Conservation (phyloP, 2,113 vertebrate species). For the Thymallus thymallus region DNA sequence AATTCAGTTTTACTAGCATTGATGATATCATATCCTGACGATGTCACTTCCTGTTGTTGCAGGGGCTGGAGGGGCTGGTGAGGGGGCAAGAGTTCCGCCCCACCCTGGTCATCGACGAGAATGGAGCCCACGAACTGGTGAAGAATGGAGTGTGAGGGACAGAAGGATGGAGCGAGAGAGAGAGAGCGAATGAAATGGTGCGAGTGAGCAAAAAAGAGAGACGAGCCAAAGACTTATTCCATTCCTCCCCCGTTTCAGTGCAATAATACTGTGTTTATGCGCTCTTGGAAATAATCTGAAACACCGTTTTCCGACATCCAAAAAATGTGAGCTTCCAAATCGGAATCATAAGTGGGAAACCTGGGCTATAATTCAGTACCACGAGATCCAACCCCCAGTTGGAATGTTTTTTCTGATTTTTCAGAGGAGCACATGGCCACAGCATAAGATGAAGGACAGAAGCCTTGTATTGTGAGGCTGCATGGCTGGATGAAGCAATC, state of each 20-base stretch:
- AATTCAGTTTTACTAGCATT: no score
- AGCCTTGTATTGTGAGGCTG: constrained; percentile 30
- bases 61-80: constrained; percentile 87
- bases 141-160: constrained; percentile 81
- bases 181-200: constrained; percentile 24
- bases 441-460: constrained; percentile 55
- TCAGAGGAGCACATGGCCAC: constrained; percentile 43
- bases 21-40: neutral
- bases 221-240: constrained; percentile 29
- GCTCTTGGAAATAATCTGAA: constrained; percentile 1
- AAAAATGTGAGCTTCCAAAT: neutral
- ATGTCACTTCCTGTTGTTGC: neutral
- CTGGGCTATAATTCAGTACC: constrained; percentile 3
- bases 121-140: constrained; percentile 82
- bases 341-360: constrained; percentile 39
- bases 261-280: constrained; percentile 53
- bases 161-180: neutral
- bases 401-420: neutral
- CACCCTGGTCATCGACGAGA: constrained; percentile 81
- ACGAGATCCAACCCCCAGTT: neutral
- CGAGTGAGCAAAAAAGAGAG: neutral
- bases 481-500: constrained; percentile 43
- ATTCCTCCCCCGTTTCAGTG: constrained; percentile 50
- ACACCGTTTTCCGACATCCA: neutral
- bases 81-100: constrained; percentile 81